Base-by-base conservation (phyloP, 1,140 invertebrate genomes). In the Brachionus plicatilis region DNA sequence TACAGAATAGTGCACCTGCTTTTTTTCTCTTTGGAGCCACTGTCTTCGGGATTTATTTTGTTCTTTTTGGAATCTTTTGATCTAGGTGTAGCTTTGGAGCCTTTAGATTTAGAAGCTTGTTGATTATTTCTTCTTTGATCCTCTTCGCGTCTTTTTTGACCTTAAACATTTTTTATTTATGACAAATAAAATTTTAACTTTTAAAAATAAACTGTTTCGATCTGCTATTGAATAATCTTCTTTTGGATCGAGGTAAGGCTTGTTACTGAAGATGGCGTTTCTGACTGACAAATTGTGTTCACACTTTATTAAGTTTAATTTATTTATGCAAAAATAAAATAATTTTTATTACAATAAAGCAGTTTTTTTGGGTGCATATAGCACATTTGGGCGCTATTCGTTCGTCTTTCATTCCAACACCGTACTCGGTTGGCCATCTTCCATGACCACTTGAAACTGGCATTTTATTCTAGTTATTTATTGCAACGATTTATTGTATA, bases 361-460 rank as follows among this genome's bases (percentile, higher is more conserved):
- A 82, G 27, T 68, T 60, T 27, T 82, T 82, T 68, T 82, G 79
- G 12, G 53, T 82, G 79, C 79, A 82, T 14, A 82, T 82, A 17
- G 53, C 79, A 20, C 79, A 82, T 41, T 45, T 60, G 17, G n/a
- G 20, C 9, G 37, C 29, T 29, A 82, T 43, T 27, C 79, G 7
- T 3, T 82, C 79, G 6, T 82, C 79, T 29, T 65, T 82, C 8
- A 65, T 33, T 2, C 79, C 79, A 7, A 82, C 79, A 20, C 79
- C 79, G 53, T 65, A 82, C 20, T 82, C 79, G 0, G 33, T 45
- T 12, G 79, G 79, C 79, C 79, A 82, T 68, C 33, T 82, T 1
- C 79, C 72, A 76, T 76, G 45, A 76, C 72, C 72, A 50, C 72
- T 76, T 50, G 72, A 47, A 50, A 47, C 72, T 47, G 72, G 72